These are phyloP conservation scores for Odontomyia ornata DNA, from an alignment of 2,888 invertebrate genomes.

Conservation along the genomic window DNA sequence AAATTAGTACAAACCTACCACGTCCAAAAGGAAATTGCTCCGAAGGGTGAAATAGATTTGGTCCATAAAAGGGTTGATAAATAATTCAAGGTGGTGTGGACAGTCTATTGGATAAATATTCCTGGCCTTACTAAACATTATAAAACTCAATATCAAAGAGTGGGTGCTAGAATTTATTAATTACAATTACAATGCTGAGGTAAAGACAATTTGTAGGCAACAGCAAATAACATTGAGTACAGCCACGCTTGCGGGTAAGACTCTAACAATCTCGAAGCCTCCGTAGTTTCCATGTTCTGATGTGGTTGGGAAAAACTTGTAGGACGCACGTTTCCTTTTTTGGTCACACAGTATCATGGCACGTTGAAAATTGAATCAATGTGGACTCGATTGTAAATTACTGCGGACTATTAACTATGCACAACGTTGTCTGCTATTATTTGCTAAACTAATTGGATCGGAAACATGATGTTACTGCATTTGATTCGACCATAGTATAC, in stretches of 20 bases:
- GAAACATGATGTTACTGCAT: not conserved
- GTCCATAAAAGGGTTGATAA: too few species aligned
- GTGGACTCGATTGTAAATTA: slow-evolving; percentile 10
- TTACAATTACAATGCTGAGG: slow-evolving; percentile 9
- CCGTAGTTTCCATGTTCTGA: not conserved
- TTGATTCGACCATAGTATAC: not conserved
- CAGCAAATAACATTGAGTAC: not conserved
- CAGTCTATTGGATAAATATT: too few species aligned
- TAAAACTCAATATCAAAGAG: not conserved
- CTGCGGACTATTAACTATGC: not conserved
- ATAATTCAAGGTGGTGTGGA: too few species aligned
- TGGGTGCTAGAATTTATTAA: slow-evolving; percentile 20
- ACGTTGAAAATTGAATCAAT: not conserved
- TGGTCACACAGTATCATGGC: not conserved
- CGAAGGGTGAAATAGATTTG: too few species aligned
- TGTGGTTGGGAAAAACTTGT: not conserved
- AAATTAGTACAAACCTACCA: too few species aligned
- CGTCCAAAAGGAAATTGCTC: too few species aligned
- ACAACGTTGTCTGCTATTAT: not conserved
- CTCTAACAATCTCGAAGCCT: not conserved
- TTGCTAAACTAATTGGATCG: slow-evolving; percentile 18
- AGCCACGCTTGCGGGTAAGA: not conserved
- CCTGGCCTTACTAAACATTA: not conserved
- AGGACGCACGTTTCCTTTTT: slow-evolving; percentile 27
- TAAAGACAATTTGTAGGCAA: slow-evolving; percentile 8